Evolutionary conservation across 2,888 invertebrate species (phyloP).

Genomic region (Sarcophaga variegata): DNA sequence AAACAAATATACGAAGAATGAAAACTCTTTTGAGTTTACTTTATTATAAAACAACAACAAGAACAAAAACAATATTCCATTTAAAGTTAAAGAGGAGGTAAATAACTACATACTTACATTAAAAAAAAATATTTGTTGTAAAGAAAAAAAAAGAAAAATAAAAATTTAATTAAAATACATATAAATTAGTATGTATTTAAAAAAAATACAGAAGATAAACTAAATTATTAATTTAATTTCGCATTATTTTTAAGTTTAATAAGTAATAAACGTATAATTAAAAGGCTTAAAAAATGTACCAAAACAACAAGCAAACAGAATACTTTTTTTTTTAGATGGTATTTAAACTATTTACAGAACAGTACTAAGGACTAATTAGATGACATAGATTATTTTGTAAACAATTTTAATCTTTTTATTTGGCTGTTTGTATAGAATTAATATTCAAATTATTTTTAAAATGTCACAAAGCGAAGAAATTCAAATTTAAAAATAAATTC

Average conservation of each 20-base stretch:
- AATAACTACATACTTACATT: not conserved
- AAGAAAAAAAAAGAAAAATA: conserved; percentile 20
- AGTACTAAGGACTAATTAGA: too few relatives aligned
- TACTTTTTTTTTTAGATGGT: not conserved
- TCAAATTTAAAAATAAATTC: too few relatives aligned
- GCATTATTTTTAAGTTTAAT: conserved; percentile 34
- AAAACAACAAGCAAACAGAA: not conserved
- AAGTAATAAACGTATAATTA: conserved; percentile 5
- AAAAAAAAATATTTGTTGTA: conserved; percentile 39
- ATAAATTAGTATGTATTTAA: too few relatives aligned
- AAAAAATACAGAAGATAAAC: not conserved
- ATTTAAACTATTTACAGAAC: not conserved
- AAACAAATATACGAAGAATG: too few relatives aligned
- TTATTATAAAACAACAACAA: conserved; percentile 2
- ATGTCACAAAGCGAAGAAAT: not conserved
- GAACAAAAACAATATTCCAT: conserved; percentile 57
- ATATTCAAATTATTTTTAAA: too few relatives aligned
- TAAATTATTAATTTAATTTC: not conserved
- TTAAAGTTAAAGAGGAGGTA: conserved; percentile 38
- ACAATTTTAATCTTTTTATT: too few relatives aligned
- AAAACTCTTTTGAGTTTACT: conserved; percentile 45
- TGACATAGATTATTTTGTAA: too few relatives aligned
- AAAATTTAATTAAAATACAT: conserved; percentile 9
- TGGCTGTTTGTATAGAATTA: too few relatives aligned
- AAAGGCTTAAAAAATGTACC: not conserved